Percentiles rank a stretch among this genome's conserved stretches.
Evolutionary conservation across 2,113 vertebrate genomes (phyloP).

Genomic region (Xiphophorus maculatus): DNA sequence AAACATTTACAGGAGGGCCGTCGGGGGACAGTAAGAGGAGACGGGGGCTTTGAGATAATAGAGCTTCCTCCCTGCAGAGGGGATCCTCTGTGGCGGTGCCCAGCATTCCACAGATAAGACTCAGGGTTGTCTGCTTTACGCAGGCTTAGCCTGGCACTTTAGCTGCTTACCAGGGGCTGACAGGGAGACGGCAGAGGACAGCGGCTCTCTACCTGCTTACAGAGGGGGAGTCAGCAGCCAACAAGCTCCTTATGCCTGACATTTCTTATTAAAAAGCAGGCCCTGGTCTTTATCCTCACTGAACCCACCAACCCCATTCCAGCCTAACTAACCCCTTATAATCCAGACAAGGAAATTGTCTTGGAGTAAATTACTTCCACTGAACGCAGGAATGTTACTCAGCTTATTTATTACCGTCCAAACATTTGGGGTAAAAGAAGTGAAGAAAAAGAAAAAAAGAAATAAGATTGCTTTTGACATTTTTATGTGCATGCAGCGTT

Average conservation of each 20-base stretch:
- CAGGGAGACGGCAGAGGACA: conserved; percentile 22
- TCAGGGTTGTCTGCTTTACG: conserved; percentile 52
- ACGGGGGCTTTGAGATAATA: conserved; percentile 60
- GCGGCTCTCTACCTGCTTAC: conserved; percentile 45
- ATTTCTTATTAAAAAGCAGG: conserved; percentile 25
- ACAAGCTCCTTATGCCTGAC: conserved; percentile 52
- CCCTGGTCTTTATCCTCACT: conserved; percentile 5
- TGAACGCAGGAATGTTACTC: background rate
- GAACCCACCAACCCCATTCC: conserved; percentile 17
- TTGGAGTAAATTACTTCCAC: background rate
- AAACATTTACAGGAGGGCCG: conserved; percentile 41
- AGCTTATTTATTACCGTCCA: conserved; percentile 7
- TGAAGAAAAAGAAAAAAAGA: background rate
- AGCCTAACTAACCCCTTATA: conserved; percentile 27
- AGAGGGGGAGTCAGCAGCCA: conserved; percentile 36
- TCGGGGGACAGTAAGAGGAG: conserved; percentile 57
- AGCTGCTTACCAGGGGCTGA: conserved; percentile 58
- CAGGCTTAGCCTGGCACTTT: conserved; percentile 65
- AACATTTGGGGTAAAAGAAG: background rate
- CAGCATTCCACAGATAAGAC: conserved; percentile 76
- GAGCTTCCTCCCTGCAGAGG: conserved; percentile 60
- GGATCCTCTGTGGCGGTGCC: conserved; percentile 62
- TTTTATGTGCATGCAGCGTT: too few relatives aligned
- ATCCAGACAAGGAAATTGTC: conserved; percentile 15
- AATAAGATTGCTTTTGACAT: background rate